phyloP scores from a whole-genome alignment of 2,888 invertebrate species.

The Azorinus chamasolen region DNA sequence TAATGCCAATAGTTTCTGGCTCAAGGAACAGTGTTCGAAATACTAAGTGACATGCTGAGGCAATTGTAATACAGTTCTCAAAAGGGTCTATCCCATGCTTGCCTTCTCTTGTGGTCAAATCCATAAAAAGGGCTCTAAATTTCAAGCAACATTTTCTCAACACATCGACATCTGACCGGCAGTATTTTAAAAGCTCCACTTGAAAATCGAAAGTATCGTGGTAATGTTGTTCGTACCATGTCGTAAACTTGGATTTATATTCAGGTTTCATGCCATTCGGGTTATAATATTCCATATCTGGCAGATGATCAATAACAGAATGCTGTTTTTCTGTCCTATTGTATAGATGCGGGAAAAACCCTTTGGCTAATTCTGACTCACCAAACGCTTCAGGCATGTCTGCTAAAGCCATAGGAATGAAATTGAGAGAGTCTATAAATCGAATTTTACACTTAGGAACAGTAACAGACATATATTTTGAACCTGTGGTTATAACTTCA shows the following conservation, averaged over 20 bases:
- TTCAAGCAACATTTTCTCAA: background rate
- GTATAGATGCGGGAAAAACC: constrained; percentile 39
- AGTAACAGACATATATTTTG: constrained; percentile 34
- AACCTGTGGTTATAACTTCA: no score
- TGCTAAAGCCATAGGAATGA: no score
- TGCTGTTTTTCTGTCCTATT: constrained; percentile 19
- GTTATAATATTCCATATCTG: constrained; percentile 24
- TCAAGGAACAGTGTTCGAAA: constrained; percentile 26
- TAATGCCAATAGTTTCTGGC: constrained; percentile 41
- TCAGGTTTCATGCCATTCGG: constrained; percentile 44
- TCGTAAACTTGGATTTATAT: constrained; percentile 2
- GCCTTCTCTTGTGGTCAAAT: background rate
- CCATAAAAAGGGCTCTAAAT: background rate
- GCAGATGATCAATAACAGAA: constrained; percentile 7
- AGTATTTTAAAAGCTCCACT: constrained; percentile 50
- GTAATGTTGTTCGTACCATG: constrained; percentile 26
- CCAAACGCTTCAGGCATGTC: no score
- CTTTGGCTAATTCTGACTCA: constrained; percentile 29
- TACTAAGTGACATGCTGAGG: constrained; percentile 43
- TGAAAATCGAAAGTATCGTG: constrained; percentile 39
- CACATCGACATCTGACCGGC: constrained; percentile 50
- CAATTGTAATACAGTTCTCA: constrained; percentile 42
- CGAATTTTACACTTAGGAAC: constrained; percentile 26
- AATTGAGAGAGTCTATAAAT: no score
- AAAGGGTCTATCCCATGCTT: constrained; percentile 42